Percentiles rank a stretch among this genome's conserved stretches.
phyloP scores from a whole-genome alignment of 2,113 vertebrate species.

The Lamprologus lemairii region DNA sequence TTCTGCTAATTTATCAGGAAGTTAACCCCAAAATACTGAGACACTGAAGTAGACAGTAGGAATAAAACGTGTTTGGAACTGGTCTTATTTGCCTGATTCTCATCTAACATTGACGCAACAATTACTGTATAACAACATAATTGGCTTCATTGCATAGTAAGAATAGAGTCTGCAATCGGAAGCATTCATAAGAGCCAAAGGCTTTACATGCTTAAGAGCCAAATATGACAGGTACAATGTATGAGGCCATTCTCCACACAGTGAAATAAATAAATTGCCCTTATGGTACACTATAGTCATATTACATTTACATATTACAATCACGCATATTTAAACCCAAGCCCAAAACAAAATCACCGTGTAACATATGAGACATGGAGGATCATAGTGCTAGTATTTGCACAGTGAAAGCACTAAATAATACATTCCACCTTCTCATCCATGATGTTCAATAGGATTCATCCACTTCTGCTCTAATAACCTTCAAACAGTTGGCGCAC shows the following conservation, averaged over 20 bases:
- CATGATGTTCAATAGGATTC: not conserved
- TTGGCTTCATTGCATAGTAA: not conserved
- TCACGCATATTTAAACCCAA: not conserved
- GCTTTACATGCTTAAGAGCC: not conserved
- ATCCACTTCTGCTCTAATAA: constrained; percentile 18
- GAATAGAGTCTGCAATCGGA: not conserved
- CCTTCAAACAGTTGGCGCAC: not conserved
- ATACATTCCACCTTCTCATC: not conserved
- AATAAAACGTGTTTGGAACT: not conserved
- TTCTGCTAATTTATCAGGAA: not conserved
- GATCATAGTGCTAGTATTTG: not conserved
- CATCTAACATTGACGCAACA: not conserved
- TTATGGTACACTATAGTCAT: not conserved
- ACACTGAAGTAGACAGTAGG: not conserved
- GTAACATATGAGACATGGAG: not conserved
- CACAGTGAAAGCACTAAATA: not conserved
- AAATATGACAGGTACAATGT: not conserved
- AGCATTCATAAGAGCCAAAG: not conserved
- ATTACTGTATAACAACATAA: not conserved
- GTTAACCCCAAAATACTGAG: not conserved
- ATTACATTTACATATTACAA: not conserved
- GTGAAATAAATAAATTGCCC: not conserved
- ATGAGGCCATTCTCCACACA: not conserved
- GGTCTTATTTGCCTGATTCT: not conserved
- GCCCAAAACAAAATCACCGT: not conserved